Evolutionary conservation across 1,140 invertebrate genomes (phyloP).

Genomic region (Carposina sasakii): DNA sequence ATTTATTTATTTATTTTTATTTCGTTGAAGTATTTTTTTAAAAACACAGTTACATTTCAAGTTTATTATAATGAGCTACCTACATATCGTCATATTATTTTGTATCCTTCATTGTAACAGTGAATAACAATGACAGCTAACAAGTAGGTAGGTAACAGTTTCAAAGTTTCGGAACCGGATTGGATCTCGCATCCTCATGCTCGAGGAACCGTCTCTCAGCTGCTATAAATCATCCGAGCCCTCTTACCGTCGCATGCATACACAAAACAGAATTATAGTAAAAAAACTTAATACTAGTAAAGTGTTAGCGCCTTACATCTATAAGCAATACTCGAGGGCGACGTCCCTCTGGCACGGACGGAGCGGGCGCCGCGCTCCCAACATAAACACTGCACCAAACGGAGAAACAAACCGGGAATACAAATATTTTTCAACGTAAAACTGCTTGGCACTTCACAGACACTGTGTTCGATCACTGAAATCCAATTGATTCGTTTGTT

Average conservation of each 20-base stretch:
- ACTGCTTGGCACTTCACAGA: conserved; percentile 47
- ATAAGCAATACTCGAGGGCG: conserved; percentile 59
- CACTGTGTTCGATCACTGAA: conserved; percentile 56
- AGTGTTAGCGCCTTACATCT: conserved; percentile 50
- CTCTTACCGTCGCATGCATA: conserved; percentile 12
- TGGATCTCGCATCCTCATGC: conserved; percentile 25
- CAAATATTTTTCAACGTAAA: conserved; percentile 27
- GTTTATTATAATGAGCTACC: too few species aligned
- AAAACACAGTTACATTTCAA: too few species aligned
- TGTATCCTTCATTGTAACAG: too few species aligned
- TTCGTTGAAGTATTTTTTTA: too few species aligned
- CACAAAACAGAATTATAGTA: too few species aligned
- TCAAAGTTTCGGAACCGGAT: conserved; percentile 32
- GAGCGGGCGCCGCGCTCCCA: conserved; percentile 52
- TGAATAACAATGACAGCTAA: conserved; percentile 14
- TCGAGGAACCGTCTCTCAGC: conserved; percentile 37
- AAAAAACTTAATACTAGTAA: conserved; percentile 33
- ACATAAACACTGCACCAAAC: conserved; percentile 68
- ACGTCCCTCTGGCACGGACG: conserved; percentile 63
- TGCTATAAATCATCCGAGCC: conserved; percentile 30
- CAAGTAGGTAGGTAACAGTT: too few species aligned
- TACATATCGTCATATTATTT: too few species aligned
- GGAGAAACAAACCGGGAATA: conserved; percentile 42
- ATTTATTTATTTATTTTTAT: too few species aligned
- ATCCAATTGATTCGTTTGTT: conserved; percentile 54